phyloP scores from a whole-genome alignment of 2,113 vertebrate genomes.

The Dolichotis patagonum region DNA sequence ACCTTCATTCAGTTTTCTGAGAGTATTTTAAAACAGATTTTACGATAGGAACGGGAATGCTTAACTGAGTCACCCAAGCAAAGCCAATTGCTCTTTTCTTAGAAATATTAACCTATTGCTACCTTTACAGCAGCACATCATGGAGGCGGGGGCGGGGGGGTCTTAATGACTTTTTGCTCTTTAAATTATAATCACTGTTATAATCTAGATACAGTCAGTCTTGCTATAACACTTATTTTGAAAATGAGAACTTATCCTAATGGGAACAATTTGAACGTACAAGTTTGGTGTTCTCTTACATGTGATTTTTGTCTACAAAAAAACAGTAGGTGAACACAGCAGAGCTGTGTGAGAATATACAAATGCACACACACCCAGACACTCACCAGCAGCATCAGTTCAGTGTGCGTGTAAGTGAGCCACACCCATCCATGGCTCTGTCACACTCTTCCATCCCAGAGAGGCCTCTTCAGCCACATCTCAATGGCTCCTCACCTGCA shows the following conservation, averaged over 20 bases:
- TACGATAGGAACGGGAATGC: not conserved
- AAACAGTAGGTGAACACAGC: not conserved
- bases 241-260: not conserved
- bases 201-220: not conserved
- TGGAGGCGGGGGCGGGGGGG: too few relatives aligned
- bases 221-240: not conserved
- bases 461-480: not conserved
- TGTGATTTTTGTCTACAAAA: not conserved
- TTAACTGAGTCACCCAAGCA: not conserved
- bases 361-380: not conserved
- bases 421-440: not conserved
- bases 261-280: not conserved
- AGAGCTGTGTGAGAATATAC: not conserved
- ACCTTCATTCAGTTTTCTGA: not conserved
- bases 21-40: not conserved
- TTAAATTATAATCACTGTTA: not conserved
- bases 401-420: fast-evolving
- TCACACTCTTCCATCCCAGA: not conserved
- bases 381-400: not conserved
- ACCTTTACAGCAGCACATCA: not conserved
- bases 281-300: not conserved
- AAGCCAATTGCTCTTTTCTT: not conserved
- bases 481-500: not conserved
- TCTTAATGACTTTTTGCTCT: not conserved
- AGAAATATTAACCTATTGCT: not conserved